Percentiles rank a stretch among this genome's conserved stretches.
Evolutionary conservation across 2,888 invertebrate genomes (phyloP).

Genomic region (Plagodis pulveraria): DNA sequence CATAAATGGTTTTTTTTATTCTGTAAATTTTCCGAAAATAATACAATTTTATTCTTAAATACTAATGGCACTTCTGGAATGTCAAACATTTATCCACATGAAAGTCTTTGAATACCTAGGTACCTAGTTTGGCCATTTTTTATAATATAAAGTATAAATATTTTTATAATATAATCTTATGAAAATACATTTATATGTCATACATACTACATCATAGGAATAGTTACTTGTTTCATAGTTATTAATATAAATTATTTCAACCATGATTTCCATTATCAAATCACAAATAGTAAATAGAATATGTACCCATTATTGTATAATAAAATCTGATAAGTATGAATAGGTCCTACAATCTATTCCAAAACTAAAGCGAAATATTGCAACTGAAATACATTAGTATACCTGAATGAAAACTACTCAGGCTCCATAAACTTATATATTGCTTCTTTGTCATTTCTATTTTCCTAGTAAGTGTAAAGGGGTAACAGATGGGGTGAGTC

Average conservation of each 20-base stretch:
- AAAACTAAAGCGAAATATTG: too few relatives aligned
- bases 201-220: neutral
- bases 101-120: neutral
- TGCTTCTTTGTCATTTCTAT: too few relatives aligned
- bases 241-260: neutral
- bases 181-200: neutral
- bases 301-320: too few relatives aligned
- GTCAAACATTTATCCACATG: slow-evolving; percentile 20
- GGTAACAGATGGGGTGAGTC: too few relatives aligned
- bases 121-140: slow-evolving; percentile 7
- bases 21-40: slow-evolving; percentile 23
- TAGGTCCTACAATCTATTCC: too few relatives aligned
- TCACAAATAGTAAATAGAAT: neutral
- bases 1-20: slow-evolving; percentile 17
- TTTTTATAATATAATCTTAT: neutral
- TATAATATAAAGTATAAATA: neutral
- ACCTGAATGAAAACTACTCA: too few relatives aligned
- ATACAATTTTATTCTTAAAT: slow-evolving; percentile 34
- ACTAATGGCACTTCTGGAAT: slow-evolving; percentile 41
- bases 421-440: too few relatives aligned
- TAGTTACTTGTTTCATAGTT: neutral
- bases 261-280: neutral
- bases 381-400: too few relatives aligned
- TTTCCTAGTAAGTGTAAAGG: too few relatives aligned
- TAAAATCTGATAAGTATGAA: too few relatives aligned